Evolutionary conservation across 2,113 vertebrate genomes (phyloP).

Genomic region (Dunckerocampus dactyliophorus): DNA sequence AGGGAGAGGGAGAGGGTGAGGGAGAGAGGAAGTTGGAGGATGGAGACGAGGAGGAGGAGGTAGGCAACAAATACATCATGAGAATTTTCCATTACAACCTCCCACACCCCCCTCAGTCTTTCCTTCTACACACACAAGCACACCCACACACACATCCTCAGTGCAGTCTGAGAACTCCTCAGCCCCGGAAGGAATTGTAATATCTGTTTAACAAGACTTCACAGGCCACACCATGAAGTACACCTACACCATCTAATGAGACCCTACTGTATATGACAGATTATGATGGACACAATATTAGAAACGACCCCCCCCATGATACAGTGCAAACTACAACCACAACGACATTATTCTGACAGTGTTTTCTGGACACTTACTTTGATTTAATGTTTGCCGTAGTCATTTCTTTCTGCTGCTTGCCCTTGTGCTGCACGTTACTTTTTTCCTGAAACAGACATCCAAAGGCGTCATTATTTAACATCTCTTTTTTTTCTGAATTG

Average conservation of each 20-base stretch:
- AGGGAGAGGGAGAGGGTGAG: constrained; percentile 57
- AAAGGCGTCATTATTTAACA: neutral
- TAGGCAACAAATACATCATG: constrained; percentile 67
- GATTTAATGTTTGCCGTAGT: constrained; percentile 64
- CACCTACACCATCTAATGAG: neutral
- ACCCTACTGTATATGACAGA: neutral
- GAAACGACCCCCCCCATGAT: neutral
- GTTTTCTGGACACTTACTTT: constrained; percentile 61
- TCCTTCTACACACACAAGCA: constrained; percentile 16
- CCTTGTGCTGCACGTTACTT: constrained; percentile 62
- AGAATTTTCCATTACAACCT: constrained; percentile 75
- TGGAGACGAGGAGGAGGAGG: constrained; percentile 55
- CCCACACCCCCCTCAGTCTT: constrained; percentile 15
- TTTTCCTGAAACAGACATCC: constrained; percentile 68
- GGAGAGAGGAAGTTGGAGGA: constrained; percentile 63
- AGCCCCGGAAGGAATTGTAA: constrained; percentile 29
- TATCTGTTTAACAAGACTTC: constrained; percentile 40
- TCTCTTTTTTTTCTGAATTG: neutral
- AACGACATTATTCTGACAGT: neutral
- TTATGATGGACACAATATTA: neutral
- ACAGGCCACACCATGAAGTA: neutral
- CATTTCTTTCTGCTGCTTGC: constrained; percentile 71
- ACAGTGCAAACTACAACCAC: too few species aligned
- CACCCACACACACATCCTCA: constrained; percentile 1
- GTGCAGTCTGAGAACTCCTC: constrained; percentile 33